phyloP scores from a whole-genome alignment of 2,888 invertebrate genomes.

The Malacosoma neustria region DNA sequence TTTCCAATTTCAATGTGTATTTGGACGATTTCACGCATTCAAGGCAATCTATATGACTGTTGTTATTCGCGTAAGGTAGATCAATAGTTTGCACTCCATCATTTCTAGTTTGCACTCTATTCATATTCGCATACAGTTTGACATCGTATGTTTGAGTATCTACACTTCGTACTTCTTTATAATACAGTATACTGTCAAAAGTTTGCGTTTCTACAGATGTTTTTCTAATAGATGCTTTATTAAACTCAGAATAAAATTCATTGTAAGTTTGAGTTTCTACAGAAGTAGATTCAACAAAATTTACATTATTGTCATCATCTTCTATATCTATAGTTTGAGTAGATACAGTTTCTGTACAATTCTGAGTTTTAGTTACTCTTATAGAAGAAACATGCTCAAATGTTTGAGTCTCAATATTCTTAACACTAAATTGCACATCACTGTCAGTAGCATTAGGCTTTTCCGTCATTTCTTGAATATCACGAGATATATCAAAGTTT shows the following conservation, averaged over 20 bases:
- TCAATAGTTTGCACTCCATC: conserved; percentile 25
- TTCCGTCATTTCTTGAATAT: conserved; percentile 1
- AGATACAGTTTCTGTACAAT: neutral
- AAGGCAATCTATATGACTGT: conserved; percentile 28
- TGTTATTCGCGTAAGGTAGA: conserved; percentile 21
- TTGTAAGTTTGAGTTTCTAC: conserved; percentile 5
- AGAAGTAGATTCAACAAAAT: conserved; percentile 1
- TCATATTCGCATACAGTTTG: neutral
- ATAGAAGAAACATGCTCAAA: neutral
- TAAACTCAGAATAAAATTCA: neutral
- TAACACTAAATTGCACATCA: conserved; percentile 4
- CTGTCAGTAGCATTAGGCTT: conserved; percentile 1
- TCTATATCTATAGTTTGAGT: neutral
- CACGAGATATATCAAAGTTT: neutral
- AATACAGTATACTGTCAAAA: neutral
- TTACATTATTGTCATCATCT: neutral
- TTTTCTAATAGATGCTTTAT: conserved; percentile 1
- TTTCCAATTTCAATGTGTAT: conserved; percentile 34
- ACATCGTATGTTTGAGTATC: neutral
- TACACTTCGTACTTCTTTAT: neutral
- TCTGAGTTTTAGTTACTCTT: neutral
- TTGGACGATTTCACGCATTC: conserved; percentile 34
- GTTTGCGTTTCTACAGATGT: neutral
- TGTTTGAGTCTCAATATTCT: neutral
- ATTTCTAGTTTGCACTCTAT: neutral